phyloP scores from a whole-genome alignment of 2,113 vertebrate species.

The Halichoerus grypus region DNA sequence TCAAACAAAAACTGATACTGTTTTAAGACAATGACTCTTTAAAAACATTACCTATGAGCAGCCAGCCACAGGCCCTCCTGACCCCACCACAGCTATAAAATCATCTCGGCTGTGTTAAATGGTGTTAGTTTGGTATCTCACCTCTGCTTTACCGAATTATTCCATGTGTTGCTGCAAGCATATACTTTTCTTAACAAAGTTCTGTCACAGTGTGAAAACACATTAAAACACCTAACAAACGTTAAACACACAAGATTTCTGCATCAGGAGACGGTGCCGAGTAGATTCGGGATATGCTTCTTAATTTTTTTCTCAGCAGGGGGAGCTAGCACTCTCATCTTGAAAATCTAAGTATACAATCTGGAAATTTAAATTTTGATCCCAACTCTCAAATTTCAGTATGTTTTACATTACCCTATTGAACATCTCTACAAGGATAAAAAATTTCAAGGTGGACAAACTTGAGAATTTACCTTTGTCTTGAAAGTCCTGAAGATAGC shows the following conservation, averaged over 20 bases:
- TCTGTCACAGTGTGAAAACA: fast-evolving
- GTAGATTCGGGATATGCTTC: conserved; percentile 1
- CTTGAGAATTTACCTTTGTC: conserved; percentile 91
- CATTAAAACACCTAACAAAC: background rate
- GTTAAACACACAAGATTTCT: fast-evolving
- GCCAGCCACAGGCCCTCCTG: background rate
- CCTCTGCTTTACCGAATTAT: background rate
- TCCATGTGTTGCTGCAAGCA: background rate
- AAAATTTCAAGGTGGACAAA: background rate
- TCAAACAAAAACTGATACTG: conserved; percentile 72
- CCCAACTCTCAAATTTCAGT: conserved; percentile 57
- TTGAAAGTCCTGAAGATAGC: conserved; percentile 92
- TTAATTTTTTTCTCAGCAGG: conserved; percentile 83
- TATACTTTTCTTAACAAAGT: background rate
- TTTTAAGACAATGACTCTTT: conserved; percentile 52
- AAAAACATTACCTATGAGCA: background rate
- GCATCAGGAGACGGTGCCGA: background rate
- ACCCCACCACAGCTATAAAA: background rate
- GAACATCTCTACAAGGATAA: conserved; percentile 48
- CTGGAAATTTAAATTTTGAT: conserved; percentile 47
- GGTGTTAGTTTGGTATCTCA: background rate
- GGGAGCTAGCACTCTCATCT: conserved; percentile 86
- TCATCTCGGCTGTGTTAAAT: background rate
- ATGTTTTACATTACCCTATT: conserved; percentile 1
- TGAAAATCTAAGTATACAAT: conserved; percentile 32